These are phyloP conservation scores for Ellobium chinense DNA, from an alignment of 2,888 invertebrate genomes.

Conservation along the genomic window DNA sequence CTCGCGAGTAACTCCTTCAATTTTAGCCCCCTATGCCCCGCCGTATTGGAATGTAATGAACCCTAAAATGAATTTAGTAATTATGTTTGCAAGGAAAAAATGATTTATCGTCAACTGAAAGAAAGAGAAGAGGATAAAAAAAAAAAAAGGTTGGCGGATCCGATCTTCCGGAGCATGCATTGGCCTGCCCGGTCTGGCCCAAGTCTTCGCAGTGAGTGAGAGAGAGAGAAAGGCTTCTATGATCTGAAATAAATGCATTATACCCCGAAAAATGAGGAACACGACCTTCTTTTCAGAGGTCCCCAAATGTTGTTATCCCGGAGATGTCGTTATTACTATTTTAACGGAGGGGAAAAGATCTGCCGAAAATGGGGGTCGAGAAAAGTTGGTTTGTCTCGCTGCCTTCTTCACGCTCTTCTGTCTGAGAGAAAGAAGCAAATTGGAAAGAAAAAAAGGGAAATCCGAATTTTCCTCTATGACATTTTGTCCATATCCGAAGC, in stretches of 20 bases:
- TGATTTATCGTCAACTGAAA: constrained; percentile 53
- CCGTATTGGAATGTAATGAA: constrained; percentile 56
- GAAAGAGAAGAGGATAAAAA: constrained; percentile 24
- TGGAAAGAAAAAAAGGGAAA: no score
- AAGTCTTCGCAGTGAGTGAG: no score
- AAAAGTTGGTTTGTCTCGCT: no score
- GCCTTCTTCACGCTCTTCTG: no score
- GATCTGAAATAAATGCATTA: constrained; percentile 56
- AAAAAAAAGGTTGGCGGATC: constrained; percentile 27
- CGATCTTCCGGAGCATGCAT: constrained; percentile 32
- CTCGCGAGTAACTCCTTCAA: neutral
- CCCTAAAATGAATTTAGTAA: constrained; percentile 57
- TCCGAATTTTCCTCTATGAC: neutral
- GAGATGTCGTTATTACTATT: neutral
- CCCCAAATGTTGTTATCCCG: constrained; percentile 32
- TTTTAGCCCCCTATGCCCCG: constrained; percentile 22
- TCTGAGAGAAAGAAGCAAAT: no score
- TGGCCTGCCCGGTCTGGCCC: neutral
- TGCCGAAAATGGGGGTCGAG: no score
- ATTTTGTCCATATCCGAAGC: neutral
- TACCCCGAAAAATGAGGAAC: constrained; percentile 19
- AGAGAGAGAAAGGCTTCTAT: neutral
- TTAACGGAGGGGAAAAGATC: no score
- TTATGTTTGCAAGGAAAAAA: constrained; percentile 54
- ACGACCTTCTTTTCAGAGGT: constrained; percentile 31